Base-by-base conservation (phyloP, 2,113 vertebrate species). In the Herpailurus yagouaroundi region DNA sequence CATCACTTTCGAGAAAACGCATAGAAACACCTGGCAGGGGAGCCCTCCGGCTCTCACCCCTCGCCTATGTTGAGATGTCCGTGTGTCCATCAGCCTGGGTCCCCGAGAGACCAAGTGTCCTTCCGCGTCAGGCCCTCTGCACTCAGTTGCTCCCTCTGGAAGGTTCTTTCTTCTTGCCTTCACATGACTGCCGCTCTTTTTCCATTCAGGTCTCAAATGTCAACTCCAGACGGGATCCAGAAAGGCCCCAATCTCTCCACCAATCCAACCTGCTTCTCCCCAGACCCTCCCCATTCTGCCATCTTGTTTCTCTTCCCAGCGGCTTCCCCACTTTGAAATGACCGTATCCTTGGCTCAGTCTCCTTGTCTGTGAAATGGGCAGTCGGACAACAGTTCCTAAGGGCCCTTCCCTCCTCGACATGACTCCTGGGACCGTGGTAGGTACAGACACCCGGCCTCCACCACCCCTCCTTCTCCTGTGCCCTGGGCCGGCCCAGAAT, bases 361-460 rank as follows among this genome's bases (percentile, higher is more conserved):
- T 91, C n/a, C 33, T 48, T 74, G 21, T 50, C 91, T n/a, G 71
- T 81, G 71, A 90, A 95, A 76, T 9, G 86, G 85, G 68, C 5
- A 23, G 50, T 19, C 1, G 3, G 41, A 66, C 57, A 92, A 85
- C 33, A 77, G 27, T 33, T 63, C n/a, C 21, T n/a, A 63, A 69
- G 60, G 9, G 23, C 7, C 29, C 23, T 60, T 60, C 13, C 16
- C 38, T 68, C 86, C 91, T 50, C 4, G 8, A 57, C 6, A 1
- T 10, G 91, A 29, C 27, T 57, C 33, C 76, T 0, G 6, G n/a
- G 79, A 86, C 18, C 4, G 6, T 11, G 10, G 13, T 29, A 81
- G 45, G 57, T 14, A 5, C 18, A 0, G 18, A 73, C 13, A 29
- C 57, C 31, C 41, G 0, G 0, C 13, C 19, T 45, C 66, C 2